Conservation (phyloP, 2,113 vertebrate genomes). For the Sturnus vulgaris region DNA sequence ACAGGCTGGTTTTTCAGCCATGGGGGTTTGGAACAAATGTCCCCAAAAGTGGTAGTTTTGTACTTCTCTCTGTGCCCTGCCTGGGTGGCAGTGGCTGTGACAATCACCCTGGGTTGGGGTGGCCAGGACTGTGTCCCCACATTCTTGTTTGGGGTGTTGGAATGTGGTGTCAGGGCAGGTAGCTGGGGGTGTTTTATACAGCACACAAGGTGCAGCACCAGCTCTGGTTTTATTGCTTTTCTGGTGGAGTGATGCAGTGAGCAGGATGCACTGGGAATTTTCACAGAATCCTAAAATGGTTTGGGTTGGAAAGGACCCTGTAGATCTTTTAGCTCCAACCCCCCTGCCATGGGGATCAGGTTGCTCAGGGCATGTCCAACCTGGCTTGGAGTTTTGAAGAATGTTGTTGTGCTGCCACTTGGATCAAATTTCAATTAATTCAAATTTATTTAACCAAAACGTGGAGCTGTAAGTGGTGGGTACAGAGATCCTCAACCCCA, state of each 20-base stretch:
- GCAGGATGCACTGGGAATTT: not conserved
- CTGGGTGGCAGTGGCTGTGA: not conserved
- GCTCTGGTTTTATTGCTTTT: not conserved
- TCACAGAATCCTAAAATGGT: not conserved
- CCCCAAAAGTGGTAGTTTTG: not conserved
- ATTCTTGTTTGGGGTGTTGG: accelerated
- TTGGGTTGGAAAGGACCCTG: not conserved
- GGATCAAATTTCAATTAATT: not conserved
- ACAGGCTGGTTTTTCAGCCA: not conserved
- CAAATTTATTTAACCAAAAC: accelerated
- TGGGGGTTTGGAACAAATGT: not conserved
- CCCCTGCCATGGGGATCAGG: not conserved
- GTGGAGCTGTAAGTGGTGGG: not conserved
- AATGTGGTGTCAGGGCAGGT: not conserved
- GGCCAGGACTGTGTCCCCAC: not conserved
- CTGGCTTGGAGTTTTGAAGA: not conserved
- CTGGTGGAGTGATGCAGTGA: not conserved
- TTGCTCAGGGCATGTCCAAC: not conserved
- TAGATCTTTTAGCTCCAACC: not conserved
- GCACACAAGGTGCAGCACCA: not conserved
- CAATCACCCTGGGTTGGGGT: not conserved
- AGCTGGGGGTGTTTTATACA: accelerated
- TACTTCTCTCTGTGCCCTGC: not conserved
- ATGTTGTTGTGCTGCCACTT: not conserved
- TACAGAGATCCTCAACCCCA: not conserved